A percentile compares a stretch with the other conserved stretches of the same genome.
Conservation (phyloP, 2,797 vertebrate species). For the Arnoldichthys spilopterus region DNA sequence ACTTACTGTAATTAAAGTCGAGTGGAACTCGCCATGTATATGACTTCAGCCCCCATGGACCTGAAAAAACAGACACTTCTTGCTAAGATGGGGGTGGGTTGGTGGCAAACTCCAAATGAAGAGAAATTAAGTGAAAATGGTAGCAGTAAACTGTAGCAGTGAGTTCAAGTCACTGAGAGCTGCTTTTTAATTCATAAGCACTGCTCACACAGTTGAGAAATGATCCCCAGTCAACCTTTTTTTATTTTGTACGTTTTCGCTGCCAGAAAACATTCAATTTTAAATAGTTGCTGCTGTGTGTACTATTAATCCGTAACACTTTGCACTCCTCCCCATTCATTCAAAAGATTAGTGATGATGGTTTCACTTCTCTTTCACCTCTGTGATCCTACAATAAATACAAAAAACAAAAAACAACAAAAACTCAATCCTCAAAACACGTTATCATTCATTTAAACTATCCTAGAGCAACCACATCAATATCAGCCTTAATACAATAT, state of each 20-base stretch:
- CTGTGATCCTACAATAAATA: constrained; percentile 36
- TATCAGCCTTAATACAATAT: neutral
- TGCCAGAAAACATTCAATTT: constrained; percentile 33
- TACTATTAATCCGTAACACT: constrained; percentile 16
- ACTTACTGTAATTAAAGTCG: constrained; percentile 40
- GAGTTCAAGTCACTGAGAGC: constrained; percentile 37
- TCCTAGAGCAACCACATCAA: constrained; percentile 3
- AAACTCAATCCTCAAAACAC: no score
- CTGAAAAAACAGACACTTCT: neutral
- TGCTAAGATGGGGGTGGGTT: neutral
- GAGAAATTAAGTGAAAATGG: constrained; percentile 2
- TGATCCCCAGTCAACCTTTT: constrained; percentile 25
- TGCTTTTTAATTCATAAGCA: constrained; percentile 38
- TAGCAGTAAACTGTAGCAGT: constrained; percentile 2
- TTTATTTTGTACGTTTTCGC: constrained; percentile 28
- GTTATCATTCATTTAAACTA: neutral
- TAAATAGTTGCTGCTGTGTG: constrained; percentile 13
- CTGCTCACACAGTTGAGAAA: neutral
- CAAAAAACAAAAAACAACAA: constrained; percentile 23
- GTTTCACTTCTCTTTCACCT: constrained; percentile 16
- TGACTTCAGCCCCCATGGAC: neutral
- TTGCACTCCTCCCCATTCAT: neutral
- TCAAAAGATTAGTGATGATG: constrained; percentile 45
- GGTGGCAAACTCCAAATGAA: neutral
- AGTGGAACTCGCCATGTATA: constrained; percentile 7